A percentile compares a stretch with the other conserved stretches of the same genome.
Conservation (phyloP, 1,140 invertebrate genomes). For the Zaprionus nigranus region DNA sequence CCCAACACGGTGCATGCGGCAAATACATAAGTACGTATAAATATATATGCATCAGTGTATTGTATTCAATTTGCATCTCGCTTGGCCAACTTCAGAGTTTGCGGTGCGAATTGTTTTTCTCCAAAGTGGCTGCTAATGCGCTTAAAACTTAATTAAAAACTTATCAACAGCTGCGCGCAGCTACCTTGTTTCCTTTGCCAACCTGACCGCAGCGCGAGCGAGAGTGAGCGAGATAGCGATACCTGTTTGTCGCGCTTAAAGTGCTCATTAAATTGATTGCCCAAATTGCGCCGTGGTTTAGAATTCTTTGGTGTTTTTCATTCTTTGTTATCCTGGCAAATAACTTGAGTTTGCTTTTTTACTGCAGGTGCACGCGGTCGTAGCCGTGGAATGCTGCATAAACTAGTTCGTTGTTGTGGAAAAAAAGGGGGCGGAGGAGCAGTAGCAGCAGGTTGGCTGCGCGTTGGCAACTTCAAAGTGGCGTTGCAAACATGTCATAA, state of each 20-base stretch:
- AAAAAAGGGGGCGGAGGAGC: neutral
- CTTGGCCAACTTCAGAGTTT: conserved; percentile 1
- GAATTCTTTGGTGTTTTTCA: neutral
- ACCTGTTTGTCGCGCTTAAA: neutral
- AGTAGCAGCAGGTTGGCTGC: conserved; percentile 5
- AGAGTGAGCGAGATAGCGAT: neutral
- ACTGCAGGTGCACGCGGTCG: neutral
- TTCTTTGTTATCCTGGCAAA: conserved; percentile 3
- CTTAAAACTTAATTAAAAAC: conserved; percentile 77
- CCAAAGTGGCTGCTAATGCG: conserved; percentile 72
- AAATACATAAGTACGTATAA: too few species aligned
- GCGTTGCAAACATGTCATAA: conserved; percentile 68
- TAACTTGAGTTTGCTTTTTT: neutral
- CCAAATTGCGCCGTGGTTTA: neutral
- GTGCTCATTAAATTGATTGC: conserved; percentile 5
- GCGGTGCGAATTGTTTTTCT: conserved; percentile 11
- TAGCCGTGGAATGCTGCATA: neutral
- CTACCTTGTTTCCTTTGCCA: neutral
- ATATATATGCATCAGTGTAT: neutral
- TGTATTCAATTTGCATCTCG: neutral
- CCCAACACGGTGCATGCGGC: too few species aligned
- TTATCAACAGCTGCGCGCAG: conserved; percentile 70
- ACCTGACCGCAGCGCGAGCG: conserved; percentile 1
- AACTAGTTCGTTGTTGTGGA: neutral
- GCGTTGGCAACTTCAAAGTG: conserved; percentile 61